A percentile compares a stretch with the other conserved stretches of the same genome.
Evolutionary conservation across 1,140 invertebrate genomes (phyloP).

Genomic region (Mamestra configurata): DNA sequence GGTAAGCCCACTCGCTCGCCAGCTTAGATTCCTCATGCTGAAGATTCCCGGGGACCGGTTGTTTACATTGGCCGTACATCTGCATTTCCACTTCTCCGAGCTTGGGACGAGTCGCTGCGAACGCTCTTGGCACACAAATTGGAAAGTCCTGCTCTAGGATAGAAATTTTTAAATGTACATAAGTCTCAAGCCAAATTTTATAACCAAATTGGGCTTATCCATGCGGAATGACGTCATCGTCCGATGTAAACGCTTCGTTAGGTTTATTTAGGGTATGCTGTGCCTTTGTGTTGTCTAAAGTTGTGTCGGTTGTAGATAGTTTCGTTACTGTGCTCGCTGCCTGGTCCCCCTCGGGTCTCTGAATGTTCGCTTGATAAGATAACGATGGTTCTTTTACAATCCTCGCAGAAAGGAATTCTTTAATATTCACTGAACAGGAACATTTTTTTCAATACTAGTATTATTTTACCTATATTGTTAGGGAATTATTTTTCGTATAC

Average conservation of each 20-base stretch:
- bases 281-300: constrained; percentile 61
- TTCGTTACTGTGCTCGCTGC: constrained; percentile 44
- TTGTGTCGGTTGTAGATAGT: constrained; percentile 58
- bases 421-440: constrained; percentile 63
- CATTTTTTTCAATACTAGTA: constrained; percentile 59
- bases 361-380: constrained; percentile 42
- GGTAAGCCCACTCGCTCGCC: constrained; percentile 76
- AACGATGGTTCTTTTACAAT: constrained; percentile 56
- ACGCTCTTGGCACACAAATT: neutral
- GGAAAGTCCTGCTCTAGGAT: neutral
- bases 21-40: constrained; percentile 47
- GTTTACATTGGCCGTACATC: constrained; percentile 43
- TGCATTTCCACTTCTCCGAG: neutral
- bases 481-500: constrained; percentile 61
- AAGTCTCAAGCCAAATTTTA: constrained; percentile 28
- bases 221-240: neutral
- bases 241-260: constrained; percentile 44
- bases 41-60: constrained; percentile 65
- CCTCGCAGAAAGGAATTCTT: constrained; percentile 60
- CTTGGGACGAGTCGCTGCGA: neutral
- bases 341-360: constrained; percentile 63
- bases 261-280: constrained; percentile 53
- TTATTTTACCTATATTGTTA: constrained; percentile 64
- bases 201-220: constrained; percentile 25
- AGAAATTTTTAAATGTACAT: constrained; percentile 29